Percentiles rank a stretch among this genome's conserved stretches.
phyloP scores from a whole-genome alignment of 1,140 invertebrate species.

The Drosophila bipectinata region DNA sequence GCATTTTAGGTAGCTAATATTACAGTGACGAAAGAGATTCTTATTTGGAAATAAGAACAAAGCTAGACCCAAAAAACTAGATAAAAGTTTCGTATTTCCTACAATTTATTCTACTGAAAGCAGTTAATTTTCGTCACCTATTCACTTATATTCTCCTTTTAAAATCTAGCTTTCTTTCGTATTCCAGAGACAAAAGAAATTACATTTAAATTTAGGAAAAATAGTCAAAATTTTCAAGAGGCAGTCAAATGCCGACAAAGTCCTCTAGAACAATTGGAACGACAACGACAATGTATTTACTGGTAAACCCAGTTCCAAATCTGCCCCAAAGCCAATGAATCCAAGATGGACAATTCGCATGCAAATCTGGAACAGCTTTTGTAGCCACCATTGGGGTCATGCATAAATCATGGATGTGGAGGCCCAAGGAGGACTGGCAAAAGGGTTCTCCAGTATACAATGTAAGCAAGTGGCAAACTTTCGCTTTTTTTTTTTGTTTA shows the following conservation, averaged over 20 bases:
- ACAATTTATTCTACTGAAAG: no score
- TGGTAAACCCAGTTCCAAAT: constrained; percentile 26
- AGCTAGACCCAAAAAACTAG: no score
- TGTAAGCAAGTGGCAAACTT: constrained; percentile 68
- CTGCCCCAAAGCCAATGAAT: constrained; percentile 40
- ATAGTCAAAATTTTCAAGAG: neutral
- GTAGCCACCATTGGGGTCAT: constrained; percentile 45
- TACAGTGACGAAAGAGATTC: no score
- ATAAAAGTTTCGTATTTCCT: no score
- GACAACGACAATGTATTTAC: constrained; percentile 25
- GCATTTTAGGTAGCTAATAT: no score
- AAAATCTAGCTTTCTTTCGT: neutral
- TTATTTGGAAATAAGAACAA: no score
- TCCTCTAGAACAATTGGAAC: constrained; percentile 11
- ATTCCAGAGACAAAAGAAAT: neutral
- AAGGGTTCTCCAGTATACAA: neutral
- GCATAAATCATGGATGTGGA: constrained; percentile 71
- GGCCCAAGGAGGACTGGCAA: neutral
- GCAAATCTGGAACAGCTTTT: constrained; percentile 63
- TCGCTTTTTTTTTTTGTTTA: constrained; percentile 70
- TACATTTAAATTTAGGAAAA: neutral
- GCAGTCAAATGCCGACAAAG: constrained; percentile 3
- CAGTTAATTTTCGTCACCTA: no score
- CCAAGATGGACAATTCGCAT: constrained; percentile 60
- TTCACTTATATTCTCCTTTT: no score